Percentiles rank a stretch among this genome's conserved stretches.
Conservation (phyloP, 1,140 invertebrate genomes). For the Drosophila nannoptera region DNA sequence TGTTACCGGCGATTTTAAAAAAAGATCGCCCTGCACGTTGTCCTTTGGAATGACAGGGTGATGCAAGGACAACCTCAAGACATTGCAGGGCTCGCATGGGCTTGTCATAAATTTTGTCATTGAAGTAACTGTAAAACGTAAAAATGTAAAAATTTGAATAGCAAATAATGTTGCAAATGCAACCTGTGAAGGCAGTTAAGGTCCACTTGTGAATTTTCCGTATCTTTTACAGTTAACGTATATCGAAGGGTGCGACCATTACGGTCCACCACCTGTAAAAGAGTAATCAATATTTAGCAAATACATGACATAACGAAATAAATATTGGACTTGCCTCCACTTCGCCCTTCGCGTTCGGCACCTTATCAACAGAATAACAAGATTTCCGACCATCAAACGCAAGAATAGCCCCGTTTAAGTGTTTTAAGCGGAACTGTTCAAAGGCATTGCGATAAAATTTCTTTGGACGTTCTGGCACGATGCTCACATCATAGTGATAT, state of each 20-base stretch:
- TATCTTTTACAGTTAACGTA: constrained; percentile 82
- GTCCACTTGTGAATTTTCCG: constrained; percentile 81
- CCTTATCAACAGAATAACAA: constrained; percentile 53
- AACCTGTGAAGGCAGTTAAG: constrained; percentile 81
- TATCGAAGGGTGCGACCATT: constrained; percentile 78
- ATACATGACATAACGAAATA: neutral
- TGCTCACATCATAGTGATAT: constrained; percentile 81
- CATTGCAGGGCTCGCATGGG: constrained; percentile 87
- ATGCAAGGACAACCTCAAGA: constrained; percentile 88
- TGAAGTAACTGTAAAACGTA: constrained; percentile 53
- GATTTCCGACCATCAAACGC: constrained; percentile 87
- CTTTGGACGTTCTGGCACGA: constrained; percentile 81
- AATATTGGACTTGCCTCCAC: constrained; percentile 42
- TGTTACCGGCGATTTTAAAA: constrained; percentile 66
- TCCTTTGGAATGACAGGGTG: constrained; percentile 80
- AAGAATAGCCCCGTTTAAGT: constrained; percentile 75
- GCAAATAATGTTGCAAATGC: neutral
- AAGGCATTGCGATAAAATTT: constrained; percentile 77
- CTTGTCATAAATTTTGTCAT: constrained; percentile 71
- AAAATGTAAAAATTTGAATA: too few relatives aligned
- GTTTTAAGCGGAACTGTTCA: constrained; percentile 52
- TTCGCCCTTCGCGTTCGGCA: constrained; percentile 29
- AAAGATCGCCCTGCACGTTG: constrained; percentile 79
- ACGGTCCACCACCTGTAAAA: constrained; percentile 49
- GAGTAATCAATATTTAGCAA: too few relatives aligned